phyloP scores from a whole-genome alignment of 2,888 invertebrate species.

The Diloba caeruleocephala region DNA sequence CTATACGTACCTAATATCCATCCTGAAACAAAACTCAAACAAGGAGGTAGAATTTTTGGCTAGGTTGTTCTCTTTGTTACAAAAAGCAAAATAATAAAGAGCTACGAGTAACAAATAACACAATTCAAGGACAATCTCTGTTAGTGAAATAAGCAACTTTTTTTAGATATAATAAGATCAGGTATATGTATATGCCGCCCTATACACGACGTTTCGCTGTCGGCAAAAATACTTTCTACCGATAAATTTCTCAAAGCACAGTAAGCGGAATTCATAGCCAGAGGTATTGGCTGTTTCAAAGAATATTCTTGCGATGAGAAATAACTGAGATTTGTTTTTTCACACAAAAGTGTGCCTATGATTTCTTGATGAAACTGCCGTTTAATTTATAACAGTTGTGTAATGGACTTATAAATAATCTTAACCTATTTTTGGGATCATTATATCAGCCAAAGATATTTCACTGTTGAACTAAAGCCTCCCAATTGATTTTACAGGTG shows the following conservation, averaged over 20 bases:
- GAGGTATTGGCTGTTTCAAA: slow-evolving; percentile 9
- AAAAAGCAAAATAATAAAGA: slow-evolving; percentile 15
- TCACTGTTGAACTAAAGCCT: no score
- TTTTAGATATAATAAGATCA: slow-evolving; percentile 35
- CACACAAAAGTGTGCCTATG: no score
- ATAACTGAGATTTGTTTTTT: not conserved
- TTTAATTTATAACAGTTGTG: no score
- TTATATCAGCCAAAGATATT: no score
- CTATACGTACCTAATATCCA: no score
- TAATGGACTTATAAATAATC: no score
- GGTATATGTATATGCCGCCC: slow-evolving; percentile 13
- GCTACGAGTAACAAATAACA: slow-evolving; percentile 13
- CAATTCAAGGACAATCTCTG: slow-evolving; percentile 7
- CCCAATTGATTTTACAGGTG: no score
- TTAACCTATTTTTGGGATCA: no score
- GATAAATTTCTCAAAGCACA: slow-evolving; percentile 7
- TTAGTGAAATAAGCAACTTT: slow-evolving; percentile 41
- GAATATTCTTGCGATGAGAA: slow-evolving; percentile 1
- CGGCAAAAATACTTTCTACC: slow-evolving; percentile 10
- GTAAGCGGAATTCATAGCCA: slow-evolving; percentile 16
- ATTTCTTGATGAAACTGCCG: no score
- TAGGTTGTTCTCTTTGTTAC: not conserved
- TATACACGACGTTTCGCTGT: slow-evolving; percentile 14
- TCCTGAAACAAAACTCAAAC: no score
- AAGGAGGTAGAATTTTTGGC: not conserved